Evolutionary conservation across 1,140 invertebrate species (phyloP).

Genomic region (Mizuhopecten yessoensis): DNA sequence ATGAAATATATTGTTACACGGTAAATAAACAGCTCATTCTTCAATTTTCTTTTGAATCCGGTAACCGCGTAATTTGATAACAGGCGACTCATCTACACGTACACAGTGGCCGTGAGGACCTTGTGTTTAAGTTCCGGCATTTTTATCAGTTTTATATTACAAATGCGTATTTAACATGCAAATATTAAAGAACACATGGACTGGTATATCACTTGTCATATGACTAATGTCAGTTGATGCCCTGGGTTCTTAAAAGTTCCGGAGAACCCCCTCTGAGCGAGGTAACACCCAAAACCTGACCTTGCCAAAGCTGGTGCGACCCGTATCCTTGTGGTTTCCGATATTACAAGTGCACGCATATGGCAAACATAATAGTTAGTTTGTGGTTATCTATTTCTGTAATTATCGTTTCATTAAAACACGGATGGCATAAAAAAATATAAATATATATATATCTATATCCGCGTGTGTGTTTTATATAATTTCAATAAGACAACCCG

Average conservation of each 20-base stretch:
- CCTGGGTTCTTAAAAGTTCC: neutral
- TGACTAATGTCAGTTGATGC: neutral
- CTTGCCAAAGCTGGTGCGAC: neutral
- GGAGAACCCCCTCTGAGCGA: neutral
- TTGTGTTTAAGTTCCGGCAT: neutral
- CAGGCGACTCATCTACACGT: neutral
- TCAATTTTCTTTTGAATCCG: neutral
- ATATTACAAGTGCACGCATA: neutral
- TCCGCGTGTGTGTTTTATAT: no score
- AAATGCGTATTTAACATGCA: neutral
- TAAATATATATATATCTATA: no score
- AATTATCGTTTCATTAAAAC: neutral
- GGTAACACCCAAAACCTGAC: conserved; percentile 31
- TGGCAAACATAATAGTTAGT: neutral
- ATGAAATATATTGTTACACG: neutral
- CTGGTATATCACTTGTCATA: neutral
- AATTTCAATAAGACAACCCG: no score
- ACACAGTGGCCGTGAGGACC: neutral
- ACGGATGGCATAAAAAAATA: no score
- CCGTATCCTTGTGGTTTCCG: neutral
- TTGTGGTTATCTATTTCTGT: conserved; percentile 14
- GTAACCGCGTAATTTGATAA: neutral
- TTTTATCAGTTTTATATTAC: neutral
- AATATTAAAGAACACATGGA: neutral
- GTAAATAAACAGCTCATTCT: neutral